A percentile compares a stretch with the other conserved stretches of the same genome.
Conservation (phyloP, 1,140 invertebrate species). For the Ceratina calcarata region DNA sequence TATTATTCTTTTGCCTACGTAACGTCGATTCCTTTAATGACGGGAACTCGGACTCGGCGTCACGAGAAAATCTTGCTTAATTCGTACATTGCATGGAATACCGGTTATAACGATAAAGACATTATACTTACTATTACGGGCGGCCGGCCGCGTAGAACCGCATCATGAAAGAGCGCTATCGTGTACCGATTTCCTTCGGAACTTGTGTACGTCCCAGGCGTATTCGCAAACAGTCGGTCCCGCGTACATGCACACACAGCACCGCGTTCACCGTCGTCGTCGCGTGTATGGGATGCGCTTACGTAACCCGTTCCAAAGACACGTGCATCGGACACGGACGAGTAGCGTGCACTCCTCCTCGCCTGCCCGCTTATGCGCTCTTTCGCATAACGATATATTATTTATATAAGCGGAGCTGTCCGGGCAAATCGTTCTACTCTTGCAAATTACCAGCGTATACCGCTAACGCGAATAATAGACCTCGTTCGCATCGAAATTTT, state of each 20-base stretch:
- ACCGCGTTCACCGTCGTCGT: not conserved
- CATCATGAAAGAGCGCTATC: constrained; percentile 15
- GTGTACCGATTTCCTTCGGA: constrained; percentile 30
- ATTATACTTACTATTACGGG: constrained; percentile 22
- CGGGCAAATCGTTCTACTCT: constrained; percentile 59
- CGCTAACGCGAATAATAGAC: constrained; percentile 48
- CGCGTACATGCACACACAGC: no score
- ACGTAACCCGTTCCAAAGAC: constrained; percentile 58
- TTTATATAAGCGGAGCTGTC: constrained; percentile 65
- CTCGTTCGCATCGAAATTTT: constrained; percentile 17
- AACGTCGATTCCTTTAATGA: constrained; percentile 8
- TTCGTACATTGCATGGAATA: constrained; percentile 29
- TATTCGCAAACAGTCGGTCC: not conserved
- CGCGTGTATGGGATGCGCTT: constrained; percentile 46
- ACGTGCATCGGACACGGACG: constrained; percentile 54
- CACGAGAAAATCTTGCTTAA: constrained; percentile 26
- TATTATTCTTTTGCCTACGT: not conserved
- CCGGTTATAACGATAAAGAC: constrained; percentile 34
- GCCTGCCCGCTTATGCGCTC: constrained; percentile 36
- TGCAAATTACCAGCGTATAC: constrained; percentile 52
- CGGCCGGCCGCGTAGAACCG: no score
- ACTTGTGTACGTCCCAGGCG: not conserved
- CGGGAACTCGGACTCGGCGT: not conserved
- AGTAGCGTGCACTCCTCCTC: not conserved
- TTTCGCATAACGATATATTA: constrained; percentile 67